Evolutionary conservation across 2,113 vertebrate species (phyloP).

Genomic region (Osmerus mordax): DNA sequence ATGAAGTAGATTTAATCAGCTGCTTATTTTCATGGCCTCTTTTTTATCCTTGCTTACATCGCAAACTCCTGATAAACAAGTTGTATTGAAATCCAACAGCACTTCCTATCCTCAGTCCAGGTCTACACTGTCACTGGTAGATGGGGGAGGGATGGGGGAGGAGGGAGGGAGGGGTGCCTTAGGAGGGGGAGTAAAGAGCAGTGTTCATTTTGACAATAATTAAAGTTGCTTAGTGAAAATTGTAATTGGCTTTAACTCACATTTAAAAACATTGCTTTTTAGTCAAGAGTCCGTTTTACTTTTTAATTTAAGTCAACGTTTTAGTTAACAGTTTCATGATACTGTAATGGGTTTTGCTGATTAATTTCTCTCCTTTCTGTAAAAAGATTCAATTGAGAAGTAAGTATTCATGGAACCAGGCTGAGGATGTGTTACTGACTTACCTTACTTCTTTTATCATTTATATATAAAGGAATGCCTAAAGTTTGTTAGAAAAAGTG

Average conservation of each 20-base stretch:
- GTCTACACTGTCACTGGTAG: too few species aligned
- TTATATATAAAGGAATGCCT: neutral
- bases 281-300: neutral
- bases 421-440: neutral
- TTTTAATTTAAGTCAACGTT: neutral
- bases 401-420: neutral
- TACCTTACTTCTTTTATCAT: neutral
- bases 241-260: neutral
- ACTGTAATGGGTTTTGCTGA: neutral
- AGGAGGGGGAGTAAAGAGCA: too few species aligned
- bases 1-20: conserved; percentile 10
- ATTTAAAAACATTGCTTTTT: neutral
- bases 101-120: too few species aligned
- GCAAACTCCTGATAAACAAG: too few species aligned
- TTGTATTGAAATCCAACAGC: too few species aligned
- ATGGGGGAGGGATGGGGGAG: too few species aligned
- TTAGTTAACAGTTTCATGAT: neutral
- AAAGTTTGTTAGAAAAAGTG: neutral
- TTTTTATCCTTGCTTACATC: neutral
- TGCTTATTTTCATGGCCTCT: conserved; percentile 17
- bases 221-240: neutral
- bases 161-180: too few species aligned
- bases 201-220: too few species aligned
- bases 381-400: neutral
- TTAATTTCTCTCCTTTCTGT: neutral